Evolutionary conservation across 2,113 vertebrate species (phyloP).

Genomic region (Nothobranchius furzeri): DNA sequence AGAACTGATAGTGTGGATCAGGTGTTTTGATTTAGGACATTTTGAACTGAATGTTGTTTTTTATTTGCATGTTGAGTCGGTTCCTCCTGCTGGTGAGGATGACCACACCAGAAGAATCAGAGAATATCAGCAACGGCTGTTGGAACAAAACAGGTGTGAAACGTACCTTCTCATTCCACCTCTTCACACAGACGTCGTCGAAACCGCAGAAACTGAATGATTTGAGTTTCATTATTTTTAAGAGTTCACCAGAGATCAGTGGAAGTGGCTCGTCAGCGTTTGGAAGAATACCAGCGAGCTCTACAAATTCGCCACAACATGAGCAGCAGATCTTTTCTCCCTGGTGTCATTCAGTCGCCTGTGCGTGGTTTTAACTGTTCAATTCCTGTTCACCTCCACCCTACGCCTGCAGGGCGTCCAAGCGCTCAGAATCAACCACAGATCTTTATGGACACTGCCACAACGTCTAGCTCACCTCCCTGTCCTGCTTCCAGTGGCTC

Average conservation of each 20-base stretch:
- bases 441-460: constrained; percentile 3
- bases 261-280: constrained; percentile 79
- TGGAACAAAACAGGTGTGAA: constrained; percentile 86
- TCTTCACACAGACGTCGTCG: neutral
- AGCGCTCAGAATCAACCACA: neutral
- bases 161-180: neutral
- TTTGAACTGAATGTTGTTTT: too few relatives aligned
- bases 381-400: neutral
- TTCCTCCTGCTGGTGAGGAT: constrained; percentile 56
- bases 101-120: constrained; percentile 71
- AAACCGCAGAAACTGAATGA: too few relatives aligned
- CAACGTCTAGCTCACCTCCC: neutral
- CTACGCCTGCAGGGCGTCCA: neutral
- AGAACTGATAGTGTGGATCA: too few relatives aligned
- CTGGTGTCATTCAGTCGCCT: neutral
- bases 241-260: constrained; percentile 84
- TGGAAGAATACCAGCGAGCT: constrained; percentile 86
- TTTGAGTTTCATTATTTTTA: neutral
- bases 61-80: constrained; percentile 5
- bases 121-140: constrained; percentile 83
- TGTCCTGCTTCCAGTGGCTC: neutral
- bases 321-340: constrained; percentile 16
- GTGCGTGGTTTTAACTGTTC: neutral
- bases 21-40: too few relatives aligned
- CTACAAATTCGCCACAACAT: constrained; percentile 73